These are phyloP conservation scores for Acomys russatus DNA, from an alignment of 2,797 vertebrate species.

Conservation along the genomic window DNA sequence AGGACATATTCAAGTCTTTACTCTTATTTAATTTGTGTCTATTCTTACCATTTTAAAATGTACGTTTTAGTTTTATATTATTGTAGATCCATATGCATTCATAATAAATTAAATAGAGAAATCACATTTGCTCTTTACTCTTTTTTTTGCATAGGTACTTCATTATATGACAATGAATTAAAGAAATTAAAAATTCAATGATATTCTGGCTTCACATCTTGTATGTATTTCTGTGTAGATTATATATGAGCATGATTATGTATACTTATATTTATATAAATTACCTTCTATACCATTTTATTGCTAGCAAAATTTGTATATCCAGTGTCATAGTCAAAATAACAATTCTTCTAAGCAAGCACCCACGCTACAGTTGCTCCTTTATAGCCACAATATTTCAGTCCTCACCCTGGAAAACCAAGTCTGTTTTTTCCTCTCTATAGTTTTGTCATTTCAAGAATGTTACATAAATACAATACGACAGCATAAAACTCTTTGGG, in stretches of 20 bases:
- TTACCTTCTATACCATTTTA: background rate
- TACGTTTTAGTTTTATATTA: conserved; percentile 38
- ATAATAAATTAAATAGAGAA: background rate
- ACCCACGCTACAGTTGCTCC: background rate
- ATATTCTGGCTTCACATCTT: background rate
- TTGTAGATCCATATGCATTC: background rate
- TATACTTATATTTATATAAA: rapidly evolving
- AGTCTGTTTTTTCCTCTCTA: background rate
- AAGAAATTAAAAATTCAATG: background rate
- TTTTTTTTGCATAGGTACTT: background rate
- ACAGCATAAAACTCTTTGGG: background rate
- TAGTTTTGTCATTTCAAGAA: conserved; percentile 17
- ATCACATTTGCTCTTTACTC: background rate
- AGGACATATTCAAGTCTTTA: background rate
- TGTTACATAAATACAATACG: background rate
- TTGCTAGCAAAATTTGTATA: background rate
- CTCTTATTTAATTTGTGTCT: background rate
- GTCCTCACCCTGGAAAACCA: background rate
- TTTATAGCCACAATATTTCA: background rate
- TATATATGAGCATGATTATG: background rate
- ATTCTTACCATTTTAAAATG: background rate
- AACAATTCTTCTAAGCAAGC: background rate
- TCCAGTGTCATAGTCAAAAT: background rate
- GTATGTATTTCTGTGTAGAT: background rate
- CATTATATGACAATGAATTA: background rate